Evolutionary conservation across 2,113 vertebrate species (phyloP).

Genomic region (Hemichromis elongatus): DNA sequence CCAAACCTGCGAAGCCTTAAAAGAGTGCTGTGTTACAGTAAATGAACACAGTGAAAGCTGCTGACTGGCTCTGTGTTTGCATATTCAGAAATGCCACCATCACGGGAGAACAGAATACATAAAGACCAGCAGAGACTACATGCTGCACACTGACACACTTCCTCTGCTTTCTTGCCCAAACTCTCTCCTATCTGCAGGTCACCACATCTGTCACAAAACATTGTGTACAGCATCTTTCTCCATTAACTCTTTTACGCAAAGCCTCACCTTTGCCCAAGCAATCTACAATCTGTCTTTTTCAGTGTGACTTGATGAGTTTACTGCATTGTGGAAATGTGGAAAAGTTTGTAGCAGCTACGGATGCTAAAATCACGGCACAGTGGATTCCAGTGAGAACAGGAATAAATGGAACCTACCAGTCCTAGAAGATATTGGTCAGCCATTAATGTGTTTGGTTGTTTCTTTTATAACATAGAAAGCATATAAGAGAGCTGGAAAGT

Average conservation of each 20-base stretch:
- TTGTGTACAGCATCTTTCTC: not conserved
- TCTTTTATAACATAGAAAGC: not conserved
- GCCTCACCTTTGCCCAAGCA: not conserved
- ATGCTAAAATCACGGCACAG: not conserved
- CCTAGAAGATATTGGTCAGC: not conserved
- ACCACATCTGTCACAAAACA: slow-evolving; percentile 5
- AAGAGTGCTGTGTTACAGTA: not conserved
- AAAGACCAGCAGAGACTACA: not conserved
- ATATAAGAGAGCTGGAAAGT: not conserved
- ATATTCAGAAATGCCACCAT: not conserved
- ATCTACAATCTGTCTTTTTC: not conserved
- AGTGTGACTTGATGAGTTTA: not conserved
- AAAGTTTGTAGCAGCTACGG: not conserved
- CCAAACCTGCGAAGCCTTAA: not conserved
- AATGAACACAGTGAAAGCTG: not conserved
- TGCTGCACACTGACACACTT: not conserved
- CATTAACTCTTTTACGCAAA: not conserved
- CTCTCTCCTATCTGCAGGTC: not conserved
- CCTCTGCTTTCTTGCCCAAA: not conserved
- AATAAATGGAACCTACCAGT: not conserved
- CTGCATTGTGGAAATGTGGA: not conserved
- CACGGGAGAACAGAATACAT: not conserved
- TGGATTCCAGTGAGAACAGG: not conserved
- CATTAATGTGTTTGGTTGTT: not conserved
- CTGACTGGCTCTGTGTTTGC: not conserved